These are phyloP conservation scores for Apteryx owenii DNA, from an alignment of 2,113 vertebrate genomes.

Conservation along the genomic window DNA sequence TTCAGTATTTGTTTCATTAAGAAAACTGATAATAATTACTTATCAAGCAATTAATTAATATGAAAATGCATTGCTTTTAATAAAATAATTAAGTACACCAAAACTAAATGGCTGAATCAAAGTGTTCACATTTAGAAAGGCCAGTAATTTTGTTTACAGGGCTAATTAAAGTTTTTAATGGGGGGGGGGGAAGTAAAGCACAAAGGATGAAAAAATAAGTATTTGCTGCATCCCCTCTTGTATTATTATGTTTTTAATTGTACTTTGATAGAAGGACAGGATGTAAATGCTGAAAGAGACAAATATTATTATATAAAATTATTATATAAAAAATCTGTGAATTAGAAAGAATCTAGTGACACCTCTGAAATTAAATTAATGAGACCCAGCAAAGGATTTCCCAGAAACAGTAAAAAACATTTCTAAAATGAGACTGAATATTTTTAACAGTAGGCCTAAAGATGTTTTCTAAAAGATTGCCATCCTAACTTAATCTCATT, in stretches of 20 bases:
- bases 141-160: neutral
- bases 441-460: neutral
- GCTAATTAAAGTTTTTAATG: neutral
- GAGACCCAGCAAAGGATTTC: neutral
- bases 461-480: neutral
- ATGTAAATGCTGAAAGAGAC: neutral
- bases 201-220: neutral
- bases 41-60: neutral
- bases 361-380: neutral
- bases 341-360: neutral
- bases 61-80: neutral
- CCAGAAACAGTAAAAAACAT: neutral
- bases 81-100: neutral
- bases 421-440: neutral
- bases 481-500: neutral
- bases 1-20: neutral
- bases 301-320: neutral
- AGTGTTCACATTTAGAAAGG: neutral
- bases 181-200: neutral
- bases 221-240: neutral
- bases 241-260: neutral
- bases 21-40: neutral
- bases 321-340: neutral
- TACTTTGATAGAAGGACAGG: neutral
- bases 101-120: neutral